Percentiles rank a stretch among this genome's conserved stretches.
Evolutionary conservation across 2,113 vertebrate genomes (phyloP).

Genomic region (Gadus chalcogrammus): DNA sequence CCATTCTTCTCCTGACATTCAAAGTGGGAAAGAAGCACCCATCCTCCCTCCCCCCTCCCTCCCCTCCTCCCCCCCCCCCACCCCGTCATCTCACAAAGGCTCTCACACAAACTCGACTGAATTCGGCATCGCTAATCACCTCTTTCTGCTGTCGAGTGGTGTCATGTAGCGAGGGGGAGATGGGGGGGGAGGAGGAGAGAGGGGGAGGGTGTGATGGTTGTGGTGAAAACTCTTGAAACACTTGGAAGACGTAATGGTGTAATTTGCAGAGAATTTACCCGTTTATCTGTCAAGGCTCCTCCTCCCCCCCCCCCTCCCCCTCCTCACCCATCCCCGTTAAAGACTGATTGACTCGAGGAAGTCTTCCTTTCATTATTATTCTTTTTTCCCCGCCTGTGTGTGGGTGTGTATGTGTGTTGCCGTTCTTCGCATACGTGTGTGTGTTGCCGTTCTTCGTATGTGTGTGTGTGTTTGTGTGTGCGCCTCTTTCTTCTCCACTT

Average conservation of each 20-base stretch:
- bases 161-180: conserved; percentile 27
- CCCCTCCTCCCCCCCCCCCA: too few relatives aligned
- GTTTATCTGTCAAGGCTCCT: conserved; percentile 46
- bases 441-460: not conserved
- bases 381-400: conserved; percentile 9
- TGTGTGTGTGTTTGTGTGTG: not conserved
- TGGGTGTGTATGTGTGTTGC: not conserved
- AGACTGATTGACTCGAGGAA: conserved; percentile 35
- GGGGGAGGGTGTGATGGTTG: not conserved
- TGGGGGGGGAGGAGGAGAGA: conserved; percentile 27
- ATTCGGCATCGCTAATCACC: conserved; percentile 56
- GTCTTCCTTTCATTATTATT: conserved; percentile 17
- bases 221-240: not conserved
- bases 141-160: conserved; percentile 25
- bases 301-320: conserved; percentile 4
- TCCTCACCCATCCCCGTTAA: not conserved
- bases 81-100: not conserved
- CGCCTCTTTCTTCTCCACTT: conserved; percentile 36
- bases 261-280: conserved; percentile 55
- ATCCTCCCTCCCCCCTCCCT: too few relatives aligned
- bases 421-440: too few relatives aligned
- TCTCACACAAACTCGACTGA: conserved; percentile 2
- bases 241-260: conserved; percentile 43
- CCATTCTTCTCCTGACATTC: conserved; percentile 59
- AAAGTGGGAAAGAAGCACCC: conserved; percentile 53